These are phyloP conservation scores for Chrysomela aeneicollis DNA, from an alignment of 2,888 invertebrate genomes.

Conservation along the genomic window DNA sequence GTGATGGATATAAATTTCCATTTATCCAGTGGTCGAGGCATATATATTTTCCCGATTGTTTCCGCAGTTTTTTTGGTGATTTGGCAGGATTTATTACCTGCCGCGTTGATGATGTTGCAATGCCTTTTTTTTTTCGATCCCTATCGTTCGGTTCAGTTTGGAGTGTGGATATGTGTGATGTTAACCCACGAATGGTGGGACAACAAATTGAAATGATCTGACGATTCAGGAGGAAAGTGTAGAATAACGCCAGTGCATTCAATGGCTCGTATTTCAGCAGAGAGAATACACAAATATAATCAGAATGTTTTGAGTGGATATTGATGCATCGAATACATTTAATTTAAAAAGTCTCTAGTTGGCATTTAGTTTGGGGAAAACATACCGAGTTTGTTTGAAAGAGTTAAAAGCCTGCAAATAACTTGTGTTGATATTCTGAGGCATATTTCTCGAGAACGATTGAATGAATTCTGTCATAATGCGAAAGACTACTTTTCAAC, in stretches of 20 bases:
- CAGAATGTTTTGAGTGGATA: background rate
- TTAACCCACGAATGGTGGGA: background rate
- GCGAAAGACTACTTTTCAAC: too few relatives aligned
- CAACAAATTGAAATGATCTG: constrained; percentile 21
- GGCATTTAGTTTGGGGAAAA: too few relatives aligned
- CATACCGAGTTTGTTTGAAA: too few relatives aligned
- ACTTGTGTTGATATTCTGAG: too few relatives aligned
- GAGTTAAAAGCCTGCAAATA: too few relatives aligned
- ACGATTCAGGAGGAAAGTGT: constrained; percentile 4
- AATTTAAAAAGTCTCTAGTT: too few relatives aligned
- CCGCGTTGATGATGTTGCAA: constrained; percentile 11
- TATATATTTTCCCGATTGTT: background rate
- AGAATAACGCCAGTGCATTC: constrained; percentile 6
- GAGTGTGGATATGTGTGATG: constrained; percentile 1
- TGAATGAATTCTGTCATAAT: too few relatives aligned
- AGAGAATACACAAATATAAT: background rate
- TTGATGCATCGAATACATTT: too few relatives aligned
- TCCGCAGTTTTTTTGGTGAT: background rate
- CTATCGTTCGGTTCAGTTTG: background rate
- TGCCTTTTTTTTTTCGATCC: constrained; percentile 12
- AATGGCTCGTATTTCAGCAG: background rate
- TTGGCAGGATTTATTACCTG: background rate
- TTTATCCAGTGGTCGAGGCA: background rate
- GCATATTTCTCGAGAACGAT: too few relatives aligned
- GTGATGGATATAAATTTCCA: background rate